Base-by-base conservation (phyloP, 1,140 invertebrate genomes). In the Potamilus streckersoni region DNA sequence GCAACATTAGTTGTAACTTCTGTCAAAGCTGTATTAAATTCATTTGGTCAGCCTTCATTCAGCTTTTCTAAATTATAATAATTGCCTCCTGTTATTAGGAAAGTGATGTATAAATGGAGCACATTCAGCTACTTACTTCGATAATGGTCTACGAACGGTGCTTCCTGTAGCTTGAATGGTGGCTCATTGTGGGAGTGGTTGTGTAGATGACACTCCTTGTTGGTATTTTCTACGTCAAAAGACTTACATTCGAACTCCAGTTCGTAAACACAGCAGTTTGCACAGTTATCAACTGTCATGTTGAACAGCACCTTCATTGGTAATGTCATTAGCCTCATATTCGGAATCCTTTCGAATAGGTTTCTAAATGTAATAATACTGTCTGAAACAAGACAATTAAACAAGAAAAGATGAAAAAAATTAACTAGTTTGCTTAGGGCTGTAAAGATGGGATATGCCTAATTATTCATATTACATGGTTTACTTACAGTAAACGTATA, bases 241-340 rank as follows among this genome's bases (percentile, higher is more conserved):
- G 86, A 87, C 69, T 80, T 79, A 64, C 86, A 87, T 64, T 87
- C 86, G 71, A 87, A 87, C 17, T 73, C 71, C 27, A 75, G 73
- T 62, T 87, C 83, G 58, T 74, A 76, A 16, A 80, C 82, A 71
- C 86, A 87, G 13, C 66, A 31, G 15, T 77, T 61, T 63, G 86
- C 82, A 73, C 86, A 87, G 1, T n/a, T 31, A 58, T 86, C 84
- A 4, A 83, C 81, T 13, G 72, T 78, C 15, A 73, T 57, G 73
- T 86, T 85, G 38, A 55, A 58, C 15, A 87, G 38, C 0, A 78
- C 74, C 23, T 77, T 81, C 1, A 81, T 70, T n/a, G 84, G 82
- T 8, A 79, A 23, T 11, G 82, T 70, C 15, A 82, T 76, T 58
- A 87, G 69, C 17, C 73, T 74, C 38, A 79, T 68, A 15, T 82